Conservation (phyloP, 2,113 vertebrate species). For the Plotosus lineatus region DNA sequence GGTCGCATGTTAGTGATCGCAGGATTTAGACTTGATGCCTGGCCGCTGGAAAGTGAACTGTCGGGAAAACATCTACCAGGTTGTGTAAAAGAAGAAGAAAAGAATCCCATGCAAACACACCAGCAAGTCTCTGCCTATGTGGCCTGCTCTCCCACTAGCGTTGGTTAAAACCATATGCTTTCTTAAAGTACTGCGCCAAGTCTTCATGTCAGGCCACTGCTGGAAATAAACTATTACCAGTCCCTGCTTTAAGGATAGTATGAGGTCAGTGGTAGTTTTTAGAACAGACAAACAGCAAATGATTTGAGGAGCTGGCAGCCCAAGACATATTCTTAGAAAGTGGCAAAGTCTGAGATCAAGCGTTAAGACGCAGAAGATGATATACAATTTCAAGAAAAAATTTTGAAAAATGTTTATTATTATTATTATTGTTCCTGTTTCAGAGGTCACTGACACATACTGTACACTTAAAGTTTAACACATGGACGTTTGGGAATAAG, state of each 20-base stretch:
- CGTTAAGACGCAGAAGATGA: no score
- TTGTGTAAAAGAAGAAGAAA: not conserved
- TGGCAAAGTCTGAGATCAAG: not conserved
- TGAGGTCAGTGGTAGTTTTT: constrained; percentile 37
- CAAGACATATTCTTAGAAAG: no score
- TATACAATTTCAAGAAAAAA: no score
- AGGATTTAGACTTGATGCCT: not conserved
- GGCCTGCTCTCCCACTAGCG: constrained; percentile 26
- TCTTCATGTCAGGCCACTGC: constrained; percentile 33
- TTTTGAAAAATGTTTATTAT: no score
- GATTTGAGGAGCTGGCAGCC: not conserved
- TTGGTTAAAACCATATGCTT: constrained; percentile 23
- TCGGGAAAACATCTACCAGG: not conserved
- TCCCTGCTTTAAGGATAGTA: constrained; percentile 12
- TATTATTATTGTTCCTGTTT: no score
- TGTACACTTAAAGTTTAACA: no score
- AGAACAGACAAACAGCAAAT: constrained; percentile 20
- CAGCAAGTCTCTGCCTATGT: constrained; percentile 8
- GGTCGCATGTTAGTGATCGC: not conserved
- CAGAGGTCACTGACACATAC: no score
- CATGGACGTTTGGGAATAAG: no score
- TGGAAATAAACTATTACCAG: constrained; percentile 39
- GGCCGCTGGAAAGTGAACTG: not conserved
- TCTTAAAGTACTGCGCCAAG: constrained; percentile 42
- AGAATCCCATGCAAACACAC: constrained; percentile 9